phyloP scores from a whole-genome alignment of 2,888 invertebrate species.

The Ichneumoninae sp. region DNA sequence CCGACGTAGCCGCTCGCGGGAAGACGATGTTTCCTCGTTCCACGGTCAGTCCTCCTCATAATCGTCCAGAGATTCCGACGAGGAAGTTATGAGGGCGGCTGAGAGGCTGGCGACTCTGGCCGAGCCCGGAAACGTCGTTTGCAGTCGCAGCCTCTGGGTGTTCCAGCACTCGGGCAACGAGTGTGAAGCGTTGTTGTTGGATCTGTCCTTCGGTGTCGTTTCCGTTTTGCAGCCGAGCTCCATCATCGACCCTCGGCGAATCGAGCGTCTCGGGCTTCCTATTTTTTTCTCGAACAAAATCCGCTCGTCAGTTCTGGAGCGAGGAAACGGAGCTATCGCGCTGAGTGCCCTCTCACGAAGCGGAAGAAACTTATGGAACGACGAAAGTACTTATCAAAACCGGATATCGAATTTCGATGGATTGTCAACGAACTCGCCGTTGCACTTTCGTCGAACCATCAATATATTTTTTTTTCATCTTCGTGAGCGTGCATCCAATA shows the following conservation, averaged over 20 bases:
- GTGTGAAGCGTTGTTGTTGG: constrained; percentile 75
- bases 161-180: constrained; percentile 81
- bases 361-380: neutral
- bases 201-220: constrained; percentile 80
- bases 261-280: constrained; percentile 86
- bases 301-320: neutral
- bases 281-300: neutral
- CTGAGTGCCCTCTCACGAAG: neutral
- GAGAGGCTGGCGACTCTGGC: constrained; percentile 87
- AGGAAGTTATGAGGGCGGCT: constrained; percentile 88
- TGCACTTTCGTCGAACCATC: neutral
- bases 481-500: neutral
- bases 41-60: constrained; percentile 82
- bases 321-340: neutral
- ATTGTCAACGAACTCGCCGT: neutral
- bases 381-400: constrained; percentile 1
- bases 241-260: constrained; percentile 92
- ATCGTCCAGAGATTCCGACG: constrained; percentile 85
- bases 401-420: neutral
- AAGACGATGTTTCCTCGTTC: constrained; percentile 75
- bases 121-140: constrained; percentile 80
- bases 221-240: constrained; percentile 87
- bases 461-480: neutral
- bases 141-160: constrained; percentile 77
- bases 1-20: constrained; percentile 74